Base-by-base conservation (phyloP, 2,888 invertebrate species). In the Yponomeuta cagnagella region DNA sequence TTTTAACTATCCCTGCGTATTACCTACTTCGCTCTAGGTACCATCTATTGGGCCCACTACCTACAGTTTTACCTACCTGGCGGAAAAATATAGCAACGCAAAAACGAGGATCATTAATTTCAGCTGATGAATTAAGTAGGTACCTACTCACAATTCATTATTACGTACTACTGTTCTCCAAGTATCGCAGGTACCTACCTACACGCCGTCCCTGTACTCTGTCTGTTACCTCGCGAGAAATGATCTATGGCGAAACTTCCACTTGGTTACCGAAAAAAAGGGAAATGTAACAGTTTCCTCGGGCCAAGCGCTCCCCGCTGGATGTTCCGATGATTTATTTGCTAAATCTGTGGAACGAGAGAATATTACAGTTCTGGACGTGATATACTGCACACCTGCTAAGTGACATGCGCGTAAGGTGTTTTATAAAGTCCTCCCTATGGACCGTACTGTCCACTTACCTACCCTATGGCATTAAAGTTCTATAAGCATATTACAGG, bases 281-380 rank as follows among this genome's bases (percentile, higher is more conserved):
- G 33, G 30, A 65, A 65, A 65, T 33, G 65, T 65, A 65, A 65
- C 65, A 31, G 65, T 65, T 65, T 65, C 33, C 33, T 65, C 9
- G 33, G 65, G 65, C 65, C 10, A 33, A 65, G 30, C 69, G 63
- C 52, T 58, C 52, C 52, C 37, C 37, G 63, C 37, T 64, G 43
- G 48, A 48, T 75, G 74, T 75, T 73, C 75, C 72, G 71, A 76
- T 82, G 82, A 83, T 83, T 82, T 83, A 83, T 84, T 77, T 74
- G 74, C 73, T 71, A 78, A 82, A 82, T 80, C 76, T 81, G 74
- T 74, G 75, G 77, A 78, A 80, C 76, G 79, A 72, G 80, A 79
- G 80, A 82, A 83, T 84, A 82, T 83, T 83, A 80, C 79, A 73
- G 76, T 77, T 78, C 76, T 71, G 73, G 69, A 70, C 30, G 75